These are phyloP conservation scores for Ectemnius continuus DNA, from an alignment of 2,888 invertebrate species.

Conservation along the genomic window DNA sequence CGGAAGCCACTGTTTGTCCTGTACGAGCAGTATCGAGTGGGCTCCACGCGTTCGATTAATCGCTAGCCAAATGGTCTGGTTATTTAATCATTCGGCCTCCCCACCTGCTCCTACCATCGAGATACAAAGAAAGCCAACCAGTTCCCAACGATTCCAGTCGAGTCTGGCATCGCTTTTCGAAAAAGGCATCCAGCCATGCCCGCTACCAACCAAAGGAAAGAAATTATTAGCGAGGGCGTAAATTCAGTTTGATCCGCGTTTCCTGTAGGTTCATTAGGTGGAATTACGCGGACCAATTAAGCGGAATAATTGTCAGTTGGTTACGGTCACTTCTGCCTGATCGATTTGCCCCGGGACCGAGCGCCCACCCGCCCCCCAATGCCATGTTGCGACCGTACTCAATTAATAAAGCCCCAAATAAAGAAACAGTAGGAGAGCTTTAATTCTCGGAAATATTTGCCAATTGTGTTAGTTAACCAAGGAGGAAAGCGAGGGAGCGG, in stretches of 20 bases:
- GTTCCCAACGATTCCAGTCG: too few species aligned
- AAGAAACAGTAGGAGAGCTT: not conserved
- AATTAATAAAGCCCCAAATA: conserved; percentile 17
- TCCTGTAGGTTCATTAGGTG: conserved; percentile 32
- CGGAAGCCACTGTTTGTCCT: conserved; percentile 40
- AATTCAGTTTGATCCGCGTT: conserved; percentile 26
- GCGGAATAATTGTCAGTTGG: conserved; percentile 46
- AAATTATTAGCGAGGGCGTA: conserved; percentile 27
- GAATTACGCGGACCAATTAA: conserved; percentile 33
- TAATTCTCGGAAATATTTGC: not conserved
- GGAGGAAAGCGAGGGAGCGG: not conserved
- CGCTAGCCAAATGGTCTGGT: conserved; percentile 9
- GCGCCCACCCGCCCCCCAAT: too few species aligned
- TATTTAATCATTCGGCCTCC: not conserved
- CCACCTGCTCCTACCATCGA: too few species aligned
- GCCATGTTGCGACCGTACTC: conserved; percentile 7
- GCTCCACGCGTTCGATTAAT: conserved; percentile 24
- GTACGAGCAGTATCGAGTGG: conserved; percentile 27
- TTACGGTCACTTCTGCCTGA: conserved; percentile 12
- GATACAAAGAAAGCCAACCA: too few species aligned
- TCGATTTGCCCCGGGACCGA: conserved; percentile 26
- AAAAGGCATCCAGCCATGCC: too few species aligned
- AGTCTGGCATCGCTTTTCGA: too few species aligned
- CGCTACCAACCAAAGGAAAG: not conserved
- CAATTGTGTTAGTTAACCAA: too few species aligned